phyloP scores from a whole-genome alignment of 2,113 vertebrate genomes.

The Nannospalax galili region DNA sequence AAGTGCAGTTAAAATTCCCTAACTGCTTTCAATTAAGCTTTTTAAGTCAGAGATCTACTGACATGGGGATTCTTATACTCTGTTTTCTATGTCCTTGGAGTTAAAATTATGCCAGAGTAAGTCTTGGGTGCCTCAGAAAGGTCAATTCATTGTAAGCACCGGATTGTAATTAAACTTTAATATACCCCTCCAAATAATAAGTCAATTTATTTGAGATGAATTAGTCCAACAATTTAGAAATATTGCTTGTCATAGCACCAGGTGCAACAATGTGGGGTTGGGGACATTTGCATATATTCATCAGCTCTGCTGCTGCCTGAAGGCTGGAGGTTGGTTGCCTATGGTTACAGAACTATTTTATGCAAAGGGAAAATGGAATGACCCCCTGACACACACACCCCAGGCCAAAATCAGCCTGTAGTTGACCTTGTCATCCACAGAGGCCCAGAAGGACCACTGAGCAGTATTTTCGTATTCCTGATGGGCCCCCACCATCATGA shows the following conservation, averaged over 20 bases:
- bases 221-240: slow-evolving; percentile 32
- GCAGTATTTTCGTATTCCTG: not conserved
- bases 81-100: not conserved
- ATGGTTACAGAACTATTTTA: not conserved
- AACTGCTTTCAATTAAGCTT: not conserved
- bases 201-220: not conserved
- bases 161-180: slow-evolving; percentile 22
- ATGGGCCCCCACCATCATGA: not conserved
- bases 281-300: not conserved
- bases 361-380: not conserved
- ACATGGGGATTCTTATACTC: not conserved
- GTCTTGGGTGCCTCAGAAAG: slow-evolving; percentile 50
- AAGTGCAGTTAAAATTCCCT: not conserved
- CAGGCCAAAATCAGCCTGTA: not conserved
- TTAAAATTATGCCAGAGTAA: not conserved
- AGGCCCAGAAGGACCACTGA: not conserved
- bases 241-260: not conserved
- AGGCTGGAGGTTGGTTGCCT: not conserved
- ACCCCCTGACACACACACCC: too few species aligned
- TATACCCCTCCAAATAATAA: not conserved
- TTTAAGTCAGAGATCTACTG: not conserved
- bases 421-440: not conserved
- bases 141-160: not conserved
- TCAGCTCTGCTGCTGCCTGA: not conserved
- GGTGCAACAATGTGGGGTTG: not conserved